These are phyloP conservation scores for Drosophila baimaii DNA, from an alignment of 1,140 invertebrate species.

Conservation along the genomic window DNA sequence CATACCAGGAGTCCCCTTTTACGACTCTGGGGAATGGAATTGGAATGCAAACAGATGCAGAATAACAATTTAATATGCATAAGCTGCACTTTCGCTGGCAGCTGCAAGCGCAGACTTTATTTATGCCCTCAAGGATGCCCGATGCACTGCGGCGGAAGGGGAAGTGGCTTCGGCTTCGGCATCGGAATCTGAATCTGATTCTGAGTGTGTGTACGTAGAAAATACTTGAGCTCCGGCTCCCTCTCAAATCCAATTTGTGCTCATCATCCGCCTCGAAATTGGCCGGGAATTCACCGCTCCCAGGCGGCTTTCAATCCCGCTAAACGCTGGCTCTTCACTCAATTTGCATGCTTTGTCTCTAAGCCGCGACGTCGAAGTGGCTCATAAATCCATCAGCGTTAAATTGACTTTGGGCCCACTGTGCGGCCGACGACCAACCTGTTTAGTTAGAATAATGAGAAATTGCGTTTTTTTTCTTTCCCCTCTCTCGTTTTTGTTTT, in stretches of 20 bases:
- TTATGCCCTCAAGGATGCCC: slow-evolving; percentile 23
- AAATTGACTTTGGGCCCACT: slow-evolving; percentile 50
- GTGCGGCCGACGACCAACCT: slow-evolving; percentile 53
- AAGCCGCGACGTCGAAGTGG: slow-evolving; percentile 23
- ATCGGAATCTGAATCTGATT: background rate
- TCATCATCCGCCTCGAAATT: slow-evolving; percentile 8
- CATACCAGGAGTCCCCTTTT: background rate
- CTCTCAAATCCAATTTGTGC: slow-evolving; percentile 36
- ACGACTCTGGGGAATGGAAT: slow-evolving; percentile 9
- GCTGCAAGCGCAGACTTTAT: slow-evolving; percentile 21
- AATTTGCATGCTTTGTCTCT: slow-evolving; percentile 33
- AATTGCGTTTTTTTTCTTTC: slow-evolving; percentile 58
- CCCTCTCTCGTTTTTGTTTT: slow-evolving; percentile 8
- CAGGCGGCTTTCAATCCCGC: slow-evolving; percentile 7
- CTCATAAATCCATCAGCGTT: slow-evolving; percentile 43
- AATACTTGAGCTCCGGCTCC: background rate
- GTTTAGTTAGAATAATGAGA: slow-evolving; percentile 80
- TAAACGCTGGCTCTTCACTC: slow-evolving; percentile 28
- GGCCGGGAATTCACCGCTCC: background rate
- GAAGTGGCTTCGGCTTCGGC: slow-evolving; percentile 5
- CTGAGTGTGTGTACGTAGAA: slow-evolving; percentile 17
- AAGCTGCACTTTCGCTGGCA: slow-evolving; percentile 46
- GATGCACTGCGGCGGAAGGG: slow-evolving; percentile 23
- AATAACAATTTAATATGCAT: slow-evolving; percentile 57
- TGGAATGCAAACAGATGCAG: slow-evolving; percentile 41